Evolutionary conservation across 1,140 invertebrate genomes (phyloP).

Genomic region (Lordiphosa mommai): DNA sequence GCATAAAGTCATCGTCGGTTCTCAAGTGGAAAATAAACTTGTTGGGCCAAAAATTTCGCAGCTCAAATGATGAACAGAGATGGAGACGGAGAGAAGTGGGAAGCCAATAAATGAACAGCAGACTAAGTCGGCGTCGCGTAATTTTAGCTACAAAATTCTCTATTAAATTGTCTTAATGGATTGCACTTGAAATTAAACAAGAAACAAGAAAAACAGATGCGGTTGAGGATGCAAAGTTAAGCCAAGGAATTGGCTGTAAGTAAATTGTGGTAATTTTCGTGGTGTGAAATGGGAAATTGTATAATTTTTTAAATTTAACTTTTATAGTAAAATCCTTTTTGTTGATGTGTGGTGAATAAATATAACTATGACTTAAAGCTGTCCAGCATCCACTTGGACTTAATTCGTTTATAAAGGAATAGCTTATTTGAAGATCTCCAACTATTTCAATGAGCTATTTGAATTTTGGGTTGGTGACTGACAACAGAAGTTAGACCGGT

Average conservation of each 20-base stretch:
- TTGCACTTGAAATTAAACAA: slow-evolving; percentile 22
- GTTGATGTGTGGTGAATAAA: too few species aligned
- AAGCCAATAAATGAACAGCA: slow-evolving; percentile 23
- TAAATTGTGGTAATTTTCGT: not conserved
- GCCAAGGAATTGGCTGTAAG: not conserved
- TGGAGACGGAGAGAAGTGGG: not conserved
- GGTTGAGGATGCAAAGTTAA: not conserved
- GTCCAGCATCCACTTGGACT: too few species aligned
- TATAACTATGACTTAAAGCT: too few species aligned
- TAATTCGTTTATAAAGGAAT: too few species aligned
- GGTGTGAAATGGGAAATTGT: too few species aligned
- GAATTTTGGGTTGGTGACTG: too few species aligned
- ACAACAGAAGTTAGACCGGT: too few species aligned
- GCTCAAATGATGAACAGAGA: slow-evolving; percentile 1
- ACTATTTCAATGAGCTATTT: too few species aligned
- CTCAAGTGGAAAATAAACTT: slow-evolving; percentile 39
- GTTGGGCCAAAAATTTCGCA: slow-evolving; percentile 8
- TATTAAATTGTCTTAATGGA: slow-evolving; percentile 53
- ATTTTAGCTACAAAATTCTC: slow-evolving; percentile 27
- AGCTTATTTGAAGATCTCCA: too few species aligned
- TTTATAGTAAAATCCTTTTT: too few species aligned
- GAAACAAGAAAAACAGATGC: slow-evolving; percentile 12
- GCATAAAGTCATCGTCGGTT: slow-evolving; percentile 18
- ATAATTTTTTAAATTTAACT: too few species aligned
- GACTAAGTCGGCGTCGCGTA: slow-evolving; percentile 7